Evolutionary conservation across 2,113 vertebrate genomes (phyloP).

Genomic region (Rissa tridactyla): DNA sequence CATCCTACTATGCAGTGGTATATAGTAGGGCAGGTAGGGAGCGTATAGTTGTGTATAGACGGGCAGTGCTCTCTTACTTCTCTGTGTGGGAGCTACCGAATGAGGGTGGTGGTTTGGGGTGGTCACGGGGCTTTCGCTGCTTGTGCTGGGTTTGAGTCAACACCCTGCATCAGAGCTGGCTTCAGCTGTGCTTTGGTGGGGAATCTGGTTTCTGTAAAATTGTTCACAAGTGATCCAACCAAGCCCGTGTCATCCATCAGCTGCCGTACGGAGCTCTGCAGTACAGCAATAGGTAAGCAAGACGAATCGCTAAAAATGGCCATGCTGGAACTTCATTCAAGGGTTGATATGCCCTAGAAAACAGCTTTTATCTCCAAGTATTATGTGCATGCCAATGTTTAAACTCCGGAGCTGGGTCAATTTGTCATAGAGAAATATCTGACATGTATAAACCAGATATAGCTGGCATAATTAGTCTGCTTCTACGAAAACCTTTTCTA

Average conservation of each 20-base stretch:
- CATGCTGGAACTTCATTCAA: background rate
- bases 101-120: background rate
- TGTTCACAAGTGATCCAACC: background rate
- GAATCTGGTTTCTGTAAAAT: background rate
- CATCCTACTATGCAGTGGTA: background rate
- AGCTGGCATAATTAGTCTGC: background rate
- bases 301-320: background rate
- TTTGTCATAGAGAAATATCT: background rate
- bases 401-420: background rate
- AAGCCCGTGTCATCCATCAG: background rate
- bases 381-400: background rate
- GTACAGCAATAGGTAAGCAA: background rate
- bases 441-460: background rate
- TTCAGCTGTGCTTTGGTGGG: background rate
- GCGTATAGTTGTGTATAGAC: accelerated
- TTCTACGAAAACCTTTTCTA: background rate
- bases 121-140: background rate
- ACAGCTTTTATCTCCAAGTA: background rate
- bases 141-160: background rate
- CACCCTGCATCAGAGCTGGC: background rate
- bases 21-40: background rate
- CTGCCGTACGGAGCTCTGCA: background rate
- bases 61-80: background rate
- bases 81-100: background rate
- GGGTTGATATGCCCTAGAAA: background rate